These are phyloP conservation scores for Trachelus troglodyta DNA, from an alignment of 2,888 invertebrate genomes.

Conservation along the genomic window DNA sequence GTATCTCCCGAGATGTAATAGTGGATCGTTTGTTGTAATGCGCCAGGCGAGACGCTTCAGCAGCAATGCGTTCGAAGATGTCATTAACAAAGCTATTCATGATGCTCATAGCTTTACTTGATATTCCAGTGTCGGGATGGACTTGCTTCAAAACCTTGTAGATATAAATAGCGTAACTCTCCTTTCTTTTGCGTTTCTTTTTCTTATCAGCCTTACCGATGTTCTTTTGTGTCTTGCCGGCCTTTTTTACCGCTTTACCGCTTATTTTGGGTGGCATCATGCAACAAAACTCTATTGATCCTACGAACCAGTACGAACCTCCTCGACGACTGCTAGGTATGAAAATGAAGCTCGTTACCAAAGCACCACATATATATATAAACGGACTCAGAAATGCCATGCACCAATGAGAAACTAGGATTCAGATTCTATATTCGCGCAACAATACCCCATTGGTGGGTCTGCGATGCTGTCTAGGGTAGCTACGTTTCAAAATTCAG, in stretches of 20 bases:
- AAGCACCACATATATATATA: no score
- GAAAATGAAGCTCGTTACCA: no score
- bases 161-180: conserved; percentile 72
- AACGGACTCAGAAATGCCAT: no score
- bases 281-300: neutral
- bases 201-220: conserved; percentile 72
- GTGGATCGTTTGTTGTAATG: conserved; percentile 75
- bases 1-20: conserved; percentile 76
- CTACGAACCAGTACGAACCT: no score
- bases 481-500: no score
- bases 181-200: conserved; percentile 70
- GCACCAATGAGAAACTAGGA: no score
- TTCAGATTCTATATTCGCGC: no score
- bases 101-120: conserved; percentile 77
- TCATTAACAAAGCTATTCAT: conserved; percentile 84
- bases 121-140: conserved; percentile 75
- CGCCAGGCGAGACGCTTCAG: conserved; percentile 74
- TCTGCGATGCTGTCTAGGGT: no score
- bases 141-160: conserved; percentile 74
- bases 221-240: conserved; percentile 71
- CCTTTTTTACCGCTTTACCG: conserved; percentile 67
- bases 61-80: conserved; percentile 78
- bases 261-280: conserved; percentile 56
- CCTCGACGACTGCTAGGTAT: no score
- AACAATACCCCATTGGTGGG: no score